Conservation (phyloP, 2,113 vertebrate genomes). For the Periophthalmus modestus region DNA sequence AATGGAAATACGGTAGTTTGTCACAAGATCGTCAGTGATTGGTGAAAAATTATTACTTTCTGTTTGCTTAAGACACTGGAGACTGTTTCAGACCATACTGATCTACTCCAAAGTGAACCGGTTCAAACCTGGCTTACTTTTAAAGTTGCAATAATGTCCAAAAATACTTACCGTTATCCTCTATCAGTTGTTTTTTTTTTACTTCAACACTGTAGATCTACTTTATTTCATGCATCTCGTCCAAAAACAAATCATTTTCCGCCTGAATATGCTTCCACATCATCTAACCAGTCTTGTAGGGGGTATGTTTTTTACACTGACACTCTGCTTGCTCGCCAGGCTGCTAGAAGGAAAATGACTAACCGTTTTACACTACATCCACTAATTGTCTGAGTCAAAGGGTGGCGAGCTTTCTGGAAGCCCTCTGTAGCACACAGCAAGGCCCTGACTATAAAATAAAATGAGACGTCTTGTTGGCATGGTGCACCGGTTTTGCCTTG, state of each 20-base stretch:
- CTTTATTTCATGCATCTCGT: neutral
- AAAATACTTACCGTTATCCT: too few species aligned
- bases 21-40: too few species aligned
- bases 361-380: conserved; percentile 14
- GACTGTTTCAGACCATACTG: too few species aligned
- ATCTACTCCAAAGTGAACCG: too few species aligned
- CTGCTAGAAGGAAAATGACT: conserved; percentile 9
- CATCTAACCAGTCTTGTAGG: neutral
- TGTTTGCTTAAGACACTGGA: too few species aligned
- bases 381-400: conserved; percentile 17
- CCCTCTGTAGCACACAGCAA: neutral
- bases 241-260: neutral
- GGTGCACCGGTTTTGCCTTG: neutral
- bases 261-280: neutral
- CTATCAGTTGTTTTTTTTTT: too few species aligned
- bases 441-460: conserved; percentile 8
- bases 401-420: conserved; percentile 7
- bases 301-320: neutral
- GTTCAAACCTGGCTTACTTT: too few species aligned
- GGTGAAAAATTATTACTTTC: too few species aligned
- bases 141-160: too few species aligned
- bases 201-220: too few species aligned
- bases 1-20: too few species aligned
- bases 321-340: neutral
- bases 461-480: conserved; percentile 8